phyloP scores from a whole-genome alignment of 2,797 vertebrate species.

The Caiman crocodilus region DNA sequence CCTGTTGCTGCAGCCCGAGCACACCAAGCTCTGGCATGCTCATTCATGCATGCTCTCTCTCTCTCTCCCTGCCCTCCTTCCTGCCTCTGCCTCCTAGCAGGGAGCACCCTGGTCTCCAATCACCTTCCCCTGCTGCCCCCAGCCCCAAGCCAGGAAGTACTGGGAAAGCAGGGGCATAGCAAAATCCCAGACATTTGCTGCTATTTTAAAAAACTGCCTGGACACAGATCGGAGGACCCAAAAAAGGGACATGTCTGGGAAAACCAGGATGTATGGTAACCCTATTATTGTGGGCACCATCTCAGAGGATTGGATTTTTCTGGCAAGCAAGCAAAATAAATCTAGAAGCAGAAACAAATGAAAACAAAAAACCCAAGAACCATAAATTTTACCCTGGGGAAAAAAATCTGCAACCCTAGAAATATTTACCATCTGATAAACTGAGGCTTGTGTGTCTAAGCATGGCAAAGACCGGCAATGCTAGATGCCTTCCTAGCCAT shows the following conservation, averaged over 20 bases:
- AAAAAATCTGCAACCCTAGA: not conserved
- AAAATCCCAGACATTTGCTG: too few relatives aligned
- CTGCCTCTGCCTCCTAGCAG: too few relatives aligned
- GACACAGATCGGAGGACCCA: not conserved
- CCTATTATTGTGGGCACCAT: not conserved
- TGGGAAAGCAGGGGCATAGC: too few relatives aligned
- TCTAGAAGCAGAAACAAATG: rapidly evolving
- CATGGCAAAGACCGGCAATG: not conserved
- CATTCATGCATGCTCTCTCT: too few relatives aligned
- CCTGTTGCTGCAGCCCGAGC: too few relatives aligned
- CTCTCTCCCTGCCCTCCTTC: too few relatives aligned
- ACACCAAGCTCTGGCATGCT: too few relatives aligned
- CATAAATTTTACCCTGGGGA: not conserved
- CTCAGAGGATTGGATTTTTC: not conserved
- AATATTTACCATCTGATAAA: not conserved
- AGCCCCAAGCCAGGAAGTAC: too few relatives aligned
- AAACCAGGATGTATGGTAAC: not conserved
- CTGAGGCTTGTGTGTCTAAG: rapidly evolving
- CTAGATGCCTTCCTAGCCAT: not conserved
- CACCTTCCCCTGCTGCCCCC: too few relatives aligned
- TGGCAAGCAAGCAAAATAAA: not conserved
- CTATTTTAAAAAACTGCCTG: not conserved
- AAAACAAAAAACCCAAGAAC: not conserved
- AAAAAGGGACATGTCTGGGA: rapidly evolving
- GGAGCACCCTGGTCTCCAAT: too few relatives aligned